phyloP scores from a whole-genome alignment of 2,888 invertebrate genomes.

The Philereme transversata region DNA sequence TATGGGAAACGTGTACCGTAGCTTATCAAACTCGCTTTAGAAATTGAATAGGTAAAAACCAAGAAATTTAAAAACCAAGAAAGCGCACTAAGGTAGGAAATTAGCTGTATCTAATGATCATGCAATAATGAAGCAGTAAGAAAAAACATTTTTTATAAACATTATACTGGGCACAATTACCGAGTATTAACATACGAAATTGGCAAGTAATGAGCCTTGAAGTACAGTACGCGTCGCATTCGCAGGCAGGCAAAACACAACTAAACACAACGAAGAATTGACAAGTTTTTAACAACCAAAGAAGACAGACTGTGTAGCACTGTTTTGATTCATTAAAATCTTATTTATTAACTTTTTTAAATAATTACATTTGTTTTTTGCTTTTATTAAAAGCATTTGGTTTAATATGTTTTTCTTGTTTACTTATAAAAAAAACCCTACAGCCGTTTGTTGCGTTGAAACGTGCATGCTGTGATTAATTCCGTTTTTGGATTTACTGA shows the following conservation, averaged over 20 bases:
- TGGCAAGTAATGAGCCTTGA: constrained; percentile 57
- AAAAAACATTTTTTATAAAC: constrained; percentile 37
- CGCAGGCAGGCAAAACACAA: background rate
- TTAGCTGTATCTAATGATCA: constrained; percentile 47
- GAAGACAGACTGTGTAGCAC: no score
- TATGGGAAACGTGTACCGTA: background rate
- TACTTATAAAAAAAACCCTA: no score
- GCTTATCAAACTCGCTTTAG: background rate
- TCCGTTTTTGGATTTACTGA: no score
- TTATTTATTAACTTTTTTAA: no score
- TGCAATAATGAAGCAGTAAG: constrained; percentile 43
- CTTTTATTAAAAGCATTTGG: no score
- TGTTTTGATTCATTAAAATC: no score
- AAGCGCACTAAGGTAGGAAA: constrained; percentile 39
- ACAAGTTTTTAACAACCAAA: no score
- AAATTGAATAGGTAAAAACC: background rate
- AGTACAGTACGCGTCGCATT: constrained; percentile 24
- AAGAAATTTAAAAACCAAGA: constrained; percentile 8
- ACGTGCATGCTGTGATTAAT: no score
- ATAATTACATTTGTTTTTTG: no score
- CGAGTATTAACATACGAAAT: constrained; percentile 58
- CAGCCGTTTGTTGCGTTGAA: no score
- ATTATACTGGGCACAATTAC: constrained; percentile 47
- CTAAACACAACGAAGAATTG: no score
- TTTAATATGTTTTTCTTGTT: no score